These are phyloP conservation scores for Lonchura striata DNA, from an alignment of 2,113 vertebrate species.

Conservation along the genomic window DNA sequence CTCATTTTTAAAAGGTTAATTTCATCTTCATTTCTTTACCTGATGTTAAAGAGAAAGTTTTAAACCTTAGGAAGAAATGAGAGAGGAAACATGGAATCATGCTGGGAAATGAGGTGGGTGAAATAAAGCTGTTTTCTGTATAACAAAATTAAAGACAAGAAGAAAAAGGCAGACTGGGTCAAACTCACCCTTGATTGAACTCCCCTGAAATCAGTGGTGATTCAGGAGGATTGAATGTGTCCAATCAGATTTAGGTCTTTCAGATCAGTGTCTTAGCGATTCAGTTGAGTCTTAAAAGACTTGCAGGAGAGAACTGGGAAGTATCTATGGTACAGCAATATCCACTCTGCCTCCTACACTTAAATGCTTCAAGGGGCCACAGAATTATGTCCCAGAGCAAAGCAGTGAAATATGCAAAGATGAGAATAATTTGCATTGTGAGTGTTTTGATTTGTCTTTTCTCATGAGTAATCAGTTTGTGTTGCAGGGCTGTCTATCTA, in stretches of 20 bases:
- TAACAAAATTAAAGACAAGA: neutral
- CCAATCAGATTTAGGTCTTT: constrained; percentile 14
- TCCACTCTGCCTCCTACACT: neutral
- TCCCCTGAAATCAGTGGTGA: constrained; percentile 2
- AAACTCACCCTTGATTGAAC: constrained; percentile 23
- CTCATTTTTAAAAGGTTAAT: neutral
- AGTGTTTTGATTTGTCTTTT: neutral
- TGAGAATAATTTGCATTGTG: neutral
- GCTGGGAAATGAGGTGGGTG: neutral
- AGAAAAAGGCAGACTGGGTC: neutral
- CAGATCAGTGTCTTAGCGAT: neutral
- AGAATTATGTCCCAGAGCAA: neutral
- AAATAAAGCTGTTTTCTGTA: constrained; percentile 15
- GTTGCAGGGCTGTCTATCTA: neutral
- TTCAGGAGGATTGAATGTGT: constrained; percentile 9
- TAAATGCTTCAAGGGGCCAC: neutral
- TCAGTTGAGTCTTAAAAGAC: neutral
- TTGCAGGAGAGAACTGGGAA: neutral
- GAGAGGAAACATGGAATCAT: neutral
- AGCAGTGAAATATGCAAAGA: neutral
- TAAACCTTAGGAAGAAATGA: neutral
- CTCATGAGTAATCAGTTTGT: neutral
- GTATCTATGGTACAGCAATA: neutral
- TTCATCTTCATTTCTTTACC: neutral
- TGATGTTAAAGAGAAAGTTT: neutral